These are phyloP conservation scores for Pilophorus perplexus DNA, from an alignment of 2,888 invertebrate genomes.

Conservation along the genomic window DNA sequence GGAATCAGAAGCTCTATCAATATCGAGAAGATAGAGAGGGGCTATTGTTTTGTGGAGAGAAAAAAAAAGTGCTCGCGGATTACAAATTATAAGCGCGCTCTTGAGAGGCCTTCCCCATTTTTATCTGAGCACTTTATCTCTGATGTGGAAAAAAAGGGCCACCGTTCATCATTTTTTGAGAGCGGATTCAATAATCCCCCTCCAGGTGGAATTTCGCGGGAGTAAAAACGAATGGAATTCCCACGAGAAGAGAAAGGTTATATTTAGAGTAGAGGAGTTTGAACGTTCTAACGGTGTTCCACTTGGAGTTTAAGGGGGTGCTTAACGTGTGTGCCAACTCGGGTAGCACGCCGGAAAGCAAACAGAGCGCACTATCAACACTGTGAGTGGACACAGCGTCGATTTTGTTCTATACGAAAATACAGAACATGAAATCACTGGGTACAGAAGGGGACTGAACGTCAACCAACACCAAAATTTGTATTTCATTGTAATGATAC, in stretches of 20 bases:
- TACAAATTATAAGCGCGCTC: neutral
- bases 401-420: too few species aligned
- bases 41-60: conserved; percentile 2
- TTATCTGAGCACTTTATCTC: conserved; percentile 14
- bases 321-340: too few species aligned
- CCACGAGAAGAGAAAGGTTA: conserved; percentile 2
- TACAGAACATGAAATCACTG: too few species aligned
- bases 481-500: too few species aligned
- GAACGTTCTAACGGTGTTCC: conserved; percentile 18
- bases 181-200: conserved; percentile 17
- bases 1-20: conserved; percentile 12
- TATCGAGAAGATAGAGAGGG: conserved; percentile 1
- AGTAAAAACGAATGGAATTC: conserved; percentile 16
- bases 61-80: neutral
- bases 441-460: too few species aligned
- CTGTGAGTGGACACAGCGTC: too few species aligned
- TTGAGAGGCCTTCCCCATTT: conserved; percentile 10
- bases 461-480: too few species aligned
- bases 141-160: neutral
- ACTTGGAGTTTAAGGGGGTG: conserved; percentile 12
- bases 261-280: conserved; percentile 19
- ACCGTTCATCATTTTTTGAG: conserved; percentile 12
- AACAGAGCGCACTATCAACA: too few species aligned
- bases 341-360: too few species aligned
- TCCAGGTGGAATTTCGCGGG: neutral